A percentile compares a stretch with the other conserved stretches of the same genome.
These are phyloP conservation scores for Liasis olivaceus DNA, from an alignment of 2,797 vertebrate genomes.

Conservation along the genomic window DNA sequence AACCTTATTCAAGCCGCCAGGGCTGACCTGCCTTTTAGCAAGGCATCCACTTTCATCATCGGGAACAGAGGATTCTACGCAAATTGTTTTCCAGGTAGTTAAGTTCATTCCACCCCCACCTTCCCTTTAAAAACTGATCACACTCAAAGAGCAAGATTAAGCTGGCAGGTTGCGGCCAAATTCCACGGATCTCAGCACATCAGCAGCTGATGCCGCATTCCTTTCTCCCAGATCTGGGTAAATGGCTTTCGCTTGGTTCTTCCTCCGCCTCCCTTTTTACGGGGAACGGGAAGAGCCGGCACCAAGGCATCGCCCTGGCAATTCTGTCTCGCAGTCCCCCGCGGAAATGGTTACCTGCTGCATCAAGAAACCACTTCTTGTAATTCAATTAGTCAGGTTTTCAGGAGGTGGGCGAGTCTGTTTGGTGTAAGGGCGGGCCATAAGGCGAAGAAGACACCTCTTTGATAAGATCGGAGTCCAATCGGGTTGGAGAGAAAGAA, in stretches of 20 bases:
- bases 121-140: neutral
- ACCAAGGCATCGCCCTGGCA: neutral
- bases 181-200: neutral
- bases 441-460: conserved; percentile 74
- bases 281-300: neutral
- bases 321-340: conserved; percentile 26
- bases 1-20: conserved; percentile 19
- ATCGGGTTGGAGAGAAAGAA: conserved; percentile 75
- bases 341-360: conserved; percentile 69
- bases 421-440: conserved; percentile 59
- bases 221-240: neutral
- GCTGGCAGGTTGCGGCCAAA: neutral
- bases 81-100: neutral
- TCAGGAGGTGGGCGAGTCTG: conserved; percentile 75
- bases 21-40: neutral
- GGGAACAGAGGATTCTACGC: neutral
- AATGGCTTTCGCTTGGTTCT: neutral
- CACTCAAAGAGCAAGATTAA: neutral
- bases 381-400: conserved; percentile 91
- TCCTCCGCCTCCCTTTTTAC: too few relatives aligned
- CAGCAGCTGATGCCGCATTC: conserved; percentile 17
- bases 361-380: conserved; percentile 65
- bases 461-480: conserved; percentile 79
- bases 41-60: neutral
- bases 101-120: neutral